phyloP scores from a whole-genome alignment of 2,113 vertebrate genomes.

The Poeciliopsis retropinna region DNA sequence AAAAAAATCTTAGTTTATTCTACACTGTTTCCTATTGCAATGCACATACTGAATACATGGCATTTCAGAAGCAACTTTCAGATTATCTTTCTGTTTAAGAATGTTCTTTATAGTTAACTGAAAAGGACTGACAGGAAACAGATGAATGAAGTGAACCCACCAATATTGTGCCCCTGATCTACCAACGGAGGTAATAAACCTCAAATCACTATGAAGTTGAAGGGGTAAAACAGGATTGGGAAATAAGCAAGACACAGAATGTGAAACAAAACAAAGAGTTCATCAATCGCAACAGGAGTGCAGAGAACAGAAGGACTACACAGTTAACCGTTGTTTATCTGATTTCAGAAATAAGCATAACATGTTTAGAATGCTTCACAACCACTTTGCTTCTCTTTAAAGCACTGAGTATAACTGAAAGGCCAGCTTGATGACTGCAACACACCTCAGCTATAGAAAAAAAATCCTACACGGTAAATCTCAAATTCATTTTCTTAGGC shows the following conservation, averaged over 20 bases:
- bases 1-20: conserved; percentile 21
- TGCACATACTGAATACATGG: not conserved
- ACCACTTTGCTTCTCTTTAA: not conserved
- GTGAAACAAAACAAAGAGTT: not conserved
- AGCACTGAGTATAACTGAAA: not conserved
- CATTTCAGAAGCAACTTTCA: not conserved
- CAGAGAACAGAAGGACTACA: not conserved
- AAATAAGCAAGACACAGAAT: not conserved
- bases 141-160: not conserved
- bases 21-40: not conserved
- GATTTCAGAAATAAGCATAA: not conserved
- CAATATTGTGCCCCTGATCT: not conserved
- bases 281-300: not conserved
- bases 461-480: not conserved
- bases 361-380: not conserved
- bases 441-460: not conserved
- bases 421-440: not conserved
- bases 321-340: not conserved
- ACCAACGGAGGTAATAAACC: not conserved
- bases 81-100: not conserved
- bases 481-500: not conserved
- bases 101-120: not conserved
- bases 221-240: not conserved
- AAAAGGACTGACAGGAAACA: not conserved
- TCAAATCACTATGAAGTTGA: not conserved